Evolutionary conservation across 2,113 vertebrate species (phyloP).

Genomic region (Salvelinus alpinus): DNA sequence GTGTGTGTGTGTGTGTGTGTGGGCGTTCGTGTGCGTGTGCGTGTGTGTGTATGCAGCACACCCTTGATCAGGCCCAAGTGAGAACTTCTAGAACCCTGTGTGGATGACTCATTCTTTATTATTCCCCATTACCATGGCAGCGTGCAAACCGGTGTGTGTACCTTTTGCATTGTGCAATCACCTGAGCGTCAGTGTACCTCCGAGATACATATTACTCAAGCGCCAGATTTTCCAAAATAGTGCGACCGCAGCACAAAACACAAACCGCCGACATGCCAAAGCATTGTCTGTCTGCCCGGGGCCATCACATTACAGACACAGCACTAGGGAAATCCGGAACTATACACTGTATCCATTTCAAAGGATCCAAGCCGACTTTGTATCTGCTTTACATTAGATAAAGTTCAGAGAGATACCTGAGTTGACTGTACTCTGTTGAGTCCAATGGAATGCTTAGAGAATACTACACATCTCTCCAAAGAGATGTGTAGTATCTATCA

Average conservation of each 20-base stretch:
- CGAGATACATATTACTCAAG: not conserved
- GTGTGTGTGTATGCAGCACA: not conserved
- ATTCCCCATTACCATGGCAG: slow-evolving; percentile 19
- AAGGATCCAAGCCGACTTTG: not conserved
- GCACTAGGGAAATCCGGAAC: slow-evolving; percentile 11
- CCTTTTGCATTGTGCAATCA: not conserved
- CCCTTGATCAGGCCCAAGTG: not conserved
- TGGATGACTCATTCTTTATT: slow-evolving; percentile 14
- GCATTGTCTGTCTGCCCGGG: slow-evolving; percentile 1
- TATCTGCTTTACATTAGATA: not conserved
- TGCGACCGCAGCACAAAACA: slow-evolving; percentile 3
- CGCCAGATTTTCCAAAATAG: slow-evolving; percentile 13
- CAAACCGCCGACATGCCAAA: not conserved
- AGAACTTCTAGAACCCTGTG: not conserved
- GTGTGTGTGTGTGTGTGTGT: not conserved
- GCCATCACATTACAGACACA: not conserved
- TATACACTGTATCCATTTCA: not conserved
- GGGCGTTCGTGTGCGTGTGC: not conserved
- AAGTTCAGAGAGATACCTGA: slow-evolving; percentile 3
- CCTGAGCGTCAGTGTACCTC: not conserved
- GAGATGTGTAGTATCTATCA: not conserved
- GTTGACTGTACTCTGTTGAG: not conserved
- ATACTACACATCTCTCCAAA: not conserved
- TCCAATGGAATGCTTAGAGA: not conserved
- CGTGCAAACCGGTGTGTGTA: not conserved